phyloP scores from a whole-genome alignment of 2,113 vertebrate species.

The Pontoporia blainvillei region DNA sequence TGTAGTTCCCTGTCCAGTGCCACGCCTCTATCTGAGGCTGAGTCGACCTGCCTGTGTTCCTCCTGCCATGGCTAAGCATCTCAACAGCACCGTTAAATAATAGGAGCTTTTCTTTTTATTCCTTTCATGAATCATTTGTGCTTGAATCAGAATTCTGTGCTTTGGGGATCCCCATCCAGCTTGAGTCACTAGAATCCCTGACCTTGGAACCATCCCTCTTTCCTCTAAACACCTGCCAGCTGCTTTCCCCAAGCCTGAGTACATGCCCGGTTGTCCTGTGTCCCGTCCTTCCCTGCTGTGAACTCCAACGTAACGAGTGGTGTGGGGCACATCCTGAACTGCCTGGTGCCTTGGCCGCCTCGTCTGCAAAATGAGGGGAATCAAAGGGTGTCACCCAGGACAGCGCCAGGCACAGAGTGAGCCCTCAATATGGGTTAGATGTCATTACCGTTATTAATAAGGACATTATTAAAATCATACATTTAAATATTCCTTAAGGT shows the following conservation, averaged over 20 bases:
- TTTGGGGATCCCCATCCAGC: not conserved
- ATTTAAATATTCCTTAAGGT: not conserved
- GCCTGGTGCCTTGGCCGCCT: fast-evolving
- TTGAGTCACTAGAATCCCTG: not conserved
- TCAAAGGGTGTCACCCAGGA: not conserved
- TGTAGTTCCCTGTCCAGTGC: not conserved
- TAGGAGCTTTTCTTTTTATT: not conserved
- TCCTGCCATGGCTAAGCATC: not conserved
- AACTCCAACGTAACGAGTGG: fast-evolving
- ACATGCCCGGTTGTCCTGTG: fast-evolving
- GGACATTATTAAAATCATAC: not conserved
- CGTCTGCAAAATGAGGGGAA: not conserved
- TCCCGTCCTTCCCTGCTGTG: not conserved
- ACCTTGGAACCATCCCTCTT: not conserved
- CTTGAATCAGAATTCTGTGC: not conserved
- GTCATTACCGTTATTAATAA: not conserved
- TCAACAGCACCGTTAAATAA: not conserved
- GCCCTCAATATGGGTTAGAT: fast-evolving
- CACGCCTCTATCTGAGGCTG: not conserved
- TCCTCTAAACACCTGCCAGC: not conserved
- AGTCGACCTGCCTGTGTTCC: not conserved
- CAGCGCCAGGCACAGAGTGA: not conserved
- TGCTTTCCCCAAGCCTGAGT: not conserved
- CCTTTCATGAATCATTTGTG: not conserved
- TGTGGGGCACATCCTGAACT: not conserved